These are phyloP conservation scores for Harpagifer antarcticus DNA, from an alignment of 2,797 vertebrate species.

Conservation along the genomic window DNA sequence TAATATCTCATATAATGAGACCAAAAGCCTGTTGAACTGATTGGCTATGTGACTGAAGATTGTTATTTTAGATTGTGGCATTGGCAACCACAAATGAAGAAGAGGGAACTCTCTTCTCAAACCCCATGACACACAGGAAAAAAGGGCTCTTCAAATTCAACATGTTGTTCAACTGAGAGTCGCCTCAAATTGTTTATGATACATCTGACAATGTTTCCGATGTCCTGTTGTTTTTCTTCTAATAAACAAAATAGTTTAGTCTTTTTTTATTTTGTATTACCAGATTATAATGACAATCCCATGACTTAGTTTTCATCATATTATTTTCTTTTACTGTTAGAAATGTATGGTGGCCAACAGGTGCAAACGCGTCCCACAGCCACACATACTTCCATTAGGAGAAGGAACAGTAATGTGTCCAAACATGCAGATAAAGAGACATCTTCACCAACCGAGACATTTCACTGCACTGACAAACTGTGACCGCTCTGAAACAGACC, in stretches of 20 bases:
- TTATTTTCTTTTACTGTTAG: no score
- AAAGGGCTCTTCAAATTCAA: constrained; percentile 42
- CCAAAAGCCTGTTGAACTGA: constrained; percentile 4
- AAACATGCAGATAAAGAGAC: no score
- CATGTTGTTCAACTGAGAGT: constrained; percentile 6
- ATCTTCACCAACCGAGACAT: no score
- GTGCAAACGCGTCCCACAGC: no score
- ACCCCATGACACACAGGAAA: constrained; percentile 32
- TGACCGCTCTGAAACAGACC: no score
- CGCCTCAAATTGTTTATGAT: constrained; percentile 15
- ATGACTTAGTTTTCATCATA: no score
- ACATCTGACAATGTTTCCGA: constrained; percentile 36
- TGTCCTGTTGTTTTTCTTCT: constrained; percentile 38
- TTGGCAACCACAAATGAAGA: constrained; percentile 28
- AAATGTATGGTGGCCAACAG: no score
- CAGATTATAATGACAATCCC: no score
- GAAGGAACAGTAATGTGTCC: no score
- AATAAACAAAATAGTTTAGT: constrained; percentile 36
- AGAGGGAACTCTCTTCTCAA: constrained; percentile 7
- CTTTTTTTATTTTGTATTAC: no score
- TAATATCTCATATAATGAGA: constrained; percentile 62
- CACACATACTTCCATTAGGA: no score
- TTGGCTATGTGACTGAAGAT: constrained; percentile 27
- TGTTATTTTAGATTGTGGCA: constrained; percentile 40
- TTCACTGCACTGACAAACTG: no score